These are phyloP conservation scores for Tyria jacobaeae DNA, from an alignment of 2,888 invertebrate genomes.

Conservation along the genomic window DNA sequence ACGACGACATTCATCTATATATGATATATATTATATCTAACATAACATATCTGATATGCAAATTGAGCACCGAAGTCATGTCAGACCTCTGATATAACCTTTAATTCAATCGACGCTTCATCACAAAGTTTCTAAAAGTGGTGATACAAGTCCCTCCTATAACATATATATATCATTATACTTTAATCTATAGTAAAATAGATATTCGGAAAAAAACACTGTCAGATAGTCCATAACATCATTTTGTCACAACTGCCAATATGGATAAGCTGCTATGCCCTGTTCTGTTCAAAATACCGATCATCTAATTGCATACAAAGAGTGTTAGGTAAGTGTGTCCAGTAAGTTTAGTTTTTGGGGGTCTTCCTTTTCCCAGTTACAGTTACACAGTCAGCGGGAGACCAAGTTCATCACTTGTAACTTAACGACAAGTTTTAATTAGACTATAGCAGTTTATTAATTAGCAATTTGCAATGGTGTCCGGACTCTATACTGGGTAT, in stretches of 20 bases:
- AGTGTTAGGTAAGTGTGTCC: no score
- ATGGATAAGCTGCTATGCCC: no score
- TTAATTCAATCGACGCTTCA: constrained; percentile 69
- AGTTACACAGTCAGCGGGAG: neutral
- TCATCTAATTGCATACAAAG: no score
- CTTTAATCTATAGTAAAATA: neutral
- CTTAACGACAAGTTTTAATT: neutral
- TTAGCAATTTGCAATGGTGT: neutral
- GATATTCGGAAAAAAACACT: neutral
- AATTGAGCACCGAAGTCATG: constrained; percentile 68
- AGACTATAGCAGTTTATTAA: neutral
- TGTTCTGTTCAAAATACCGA: no score
- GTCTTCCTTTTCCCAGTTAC: rapidly evolving
- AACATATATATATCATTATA: neutral
- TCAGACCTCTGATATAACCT: constrained; percentile 64
- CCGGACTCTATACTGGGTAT: neutral
- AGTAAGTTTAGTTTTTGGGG: neutral
- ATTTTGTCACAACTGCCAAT: neutral
- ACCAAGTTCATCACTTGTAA: neutral
- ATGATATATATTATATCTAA: constrained; percentile 40
- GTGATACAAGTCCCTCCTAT: neutral
- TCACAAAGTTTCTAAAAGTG: constrained; percentile 23
- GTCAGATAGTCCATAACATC: neutral
- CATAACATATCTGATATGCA: constrained; percentile 70
- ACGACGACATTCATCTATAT: constrained; percentile 52